A percentile compares a stretch with the other conserved stretches of the same genome.
Conservation (phyloP, 1,140 invertebrate species). For the Monomorium pharaonis region DNA sequence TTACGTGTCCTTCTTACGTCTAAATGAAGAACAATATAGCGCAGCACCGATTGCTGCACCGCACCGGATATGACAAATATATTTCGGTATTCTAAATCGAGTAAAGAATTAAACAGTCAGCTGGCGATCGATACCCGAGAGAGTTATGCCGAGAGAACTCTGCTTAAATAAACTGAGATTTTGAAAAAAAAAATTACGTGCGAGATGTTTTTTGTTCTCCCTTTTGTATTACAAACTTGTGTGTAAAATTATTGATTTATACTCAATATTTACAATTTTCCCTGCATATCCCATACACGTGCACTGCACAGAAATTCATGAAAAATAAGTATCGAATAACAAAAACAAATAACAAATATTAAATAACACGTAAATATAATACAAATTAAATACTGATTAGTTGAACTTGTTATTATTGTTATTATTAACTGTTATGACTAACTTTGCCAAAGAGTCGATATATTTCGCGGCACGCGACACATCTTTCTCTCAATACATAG, state of each 20-base stretch:
- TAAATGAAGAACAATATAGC: not conserved
- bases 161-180: constrained; percentile 11
- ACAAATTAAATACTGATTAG: not conserved
- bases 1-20: not conserved
- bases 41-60: not conserved
- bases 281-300: not conserved
- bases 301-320: not conserved
- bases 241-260: not conserved
- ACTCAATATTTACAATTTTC: not conserved
- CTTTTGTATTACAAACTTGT: not conserved
- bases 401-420: not conserved
- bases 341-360: not conserved
- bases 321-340: not conserved
- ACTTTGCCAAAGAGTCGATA: not conserved
- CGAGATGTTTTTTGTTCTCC: not conserved
- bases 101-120: constrained; percentile 34
- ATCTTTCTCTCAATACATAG: not conserved
- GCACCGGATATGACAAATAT: constrained; percentile 4
- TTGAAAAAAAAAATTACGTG: not conserved
- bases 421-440: not conserved
- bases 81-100: constrained; percentile 15
- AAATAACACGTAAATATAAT: constrained; percentile 4
- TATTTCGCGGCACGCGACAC: not conserved
- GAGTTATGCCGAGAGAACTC: not conserved
- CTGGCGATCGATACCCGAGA: constrained; percentile 21